A percentile compares a stretch with the other conserved stretches of the same genome.
Conservation (phyloP, 2,888 invertebrate species). For the Erpobdella octoculata region DNA sequence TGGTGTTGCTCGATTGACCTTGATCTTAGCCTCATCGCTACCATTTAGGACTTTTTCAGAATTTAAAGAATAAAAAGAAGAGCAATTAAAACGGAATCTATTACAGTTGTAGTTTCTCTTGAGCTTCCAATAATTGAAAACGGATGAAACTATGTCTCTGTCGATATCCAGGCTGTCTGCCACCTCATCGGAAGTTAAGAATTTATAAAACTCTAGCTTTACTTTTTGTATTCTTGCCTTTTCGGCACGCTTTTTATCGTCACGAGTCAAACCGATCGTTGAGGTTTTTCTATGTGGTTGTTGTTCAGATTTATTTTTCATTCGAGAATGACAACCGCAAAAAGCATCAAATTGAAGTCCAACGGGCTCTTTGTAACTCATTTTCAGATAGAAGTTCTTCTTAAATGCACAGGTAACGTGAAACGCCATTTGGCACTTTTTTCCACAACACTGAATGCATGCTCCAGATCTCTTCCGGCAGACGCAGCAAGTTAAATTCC, state of each 20-base stretch:
- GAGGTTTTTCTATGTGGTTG: background rate
- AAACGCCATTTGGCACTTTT: conserved; percentile 93
- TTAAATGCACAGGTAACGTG: conserved; percentile 98
- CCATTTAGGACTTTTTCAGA: background rate
- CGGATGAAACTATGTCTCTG: conserved; percentile 69
- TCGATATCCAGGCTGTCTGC: conserved; percentile 61
- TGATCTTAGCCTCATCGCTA: conserved; percentile 57
- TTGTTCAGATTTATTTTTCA: no score
- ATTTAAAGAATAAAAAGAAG: background rate
- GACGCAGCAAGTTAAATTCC: conserved; percentile 86
- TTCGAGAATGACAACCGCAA: conserved; percentile 7
- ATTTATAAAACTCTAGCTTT: conserved; percentile 84
- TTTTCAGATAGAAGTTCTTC: conserved; percentile 91
- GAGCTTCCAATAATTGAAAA: conserved; percentile 92
- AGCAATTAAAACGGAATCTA: no score
- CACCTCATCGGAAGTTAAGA: conserved; percentile 63
- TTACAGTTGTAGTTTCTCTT: conserved; percentile 62
- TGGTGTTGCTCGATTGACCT: background rate
- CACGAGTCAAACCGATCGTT: background rate
- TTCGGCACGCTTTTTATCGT: conserved; percentile 3
- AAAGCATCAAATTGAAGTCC: background rate
- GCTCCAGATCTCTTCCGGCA: conserved; percentile 85
- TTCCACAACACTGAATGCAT: conserved; percentile 95
- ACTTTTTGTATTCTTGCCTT: conserved; percentile 68
- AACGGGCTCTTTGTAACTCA: conserved; percentile 76